phyloP scores from a whole-genome alignment of 1,140 invertebrate genomes.

The Scaptomyza pallida region DNA sequence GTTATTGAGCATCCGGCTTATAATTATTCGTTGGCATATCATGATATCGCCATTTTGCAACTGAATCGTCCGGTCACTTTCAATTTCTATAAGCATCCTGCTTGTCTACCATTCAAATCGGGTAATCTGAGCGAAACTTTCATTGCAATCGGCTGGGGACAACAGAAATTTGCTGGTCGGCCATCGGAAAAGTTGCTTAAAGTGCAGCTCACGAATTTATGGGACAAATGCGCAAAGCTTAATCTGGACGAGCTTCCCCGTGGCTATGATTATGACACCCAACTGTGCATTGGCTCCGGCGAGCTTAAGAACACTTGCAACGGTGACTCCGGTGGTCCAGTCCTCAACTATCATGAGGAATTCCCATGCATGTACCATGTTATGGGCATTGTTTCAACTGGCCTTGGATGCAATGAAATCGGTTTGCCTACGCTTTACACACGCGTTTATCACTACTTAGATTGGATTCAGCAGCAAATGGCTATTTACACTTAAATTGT shows the following conservation, averaged over 20 bases:
- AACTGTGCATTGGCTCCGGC: conserved; percentile 89
- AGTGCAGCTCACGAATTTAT: conserved; percentile 82
- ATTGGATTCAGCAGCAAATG: conserved; percentile 70
- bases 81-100: conserved; percentile 70
- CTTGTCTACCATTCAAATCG: conserved; percentile 69
- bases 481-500: conserved; percentile 4
- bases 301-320: conserved; percentile 84
- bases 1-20: conserved; percentile 55
- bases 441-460: conserved; percentile 60
- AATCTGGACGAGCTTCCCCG: conserved; percentile 64
- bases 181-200: conserved; percentile 84
- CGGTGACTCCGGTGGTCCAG: conserved; percentile 78
- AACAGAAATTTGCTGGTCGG: conserved; percentile 38
- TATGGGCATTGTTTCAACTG: conserved; percentile 72
- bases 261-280: conserved; percentile 84
- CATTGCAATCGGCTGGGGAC: conserved; percentile 75
- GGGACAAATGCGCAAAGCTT: conserved; percentile 7
- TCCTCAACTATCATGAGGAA: conserved; percentile 59
- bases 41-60: conserved; percentile 73
- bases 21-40: conserved; percentile 41
- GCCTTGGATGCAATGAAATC: conserved; percentile 56
- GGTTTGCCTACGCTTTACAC: conserved; percentile 70
- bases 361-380: conserved; percentile 71
- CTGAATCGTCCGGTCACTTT: conserved; percentile 66
- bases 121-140: conserved; percentile 49